These are phyloP conservation scores for Thamnaconus septentrionalis DNA, from an alignment of 2,113 vertebrate genomes.

Conservation along the genomic window DNA sequence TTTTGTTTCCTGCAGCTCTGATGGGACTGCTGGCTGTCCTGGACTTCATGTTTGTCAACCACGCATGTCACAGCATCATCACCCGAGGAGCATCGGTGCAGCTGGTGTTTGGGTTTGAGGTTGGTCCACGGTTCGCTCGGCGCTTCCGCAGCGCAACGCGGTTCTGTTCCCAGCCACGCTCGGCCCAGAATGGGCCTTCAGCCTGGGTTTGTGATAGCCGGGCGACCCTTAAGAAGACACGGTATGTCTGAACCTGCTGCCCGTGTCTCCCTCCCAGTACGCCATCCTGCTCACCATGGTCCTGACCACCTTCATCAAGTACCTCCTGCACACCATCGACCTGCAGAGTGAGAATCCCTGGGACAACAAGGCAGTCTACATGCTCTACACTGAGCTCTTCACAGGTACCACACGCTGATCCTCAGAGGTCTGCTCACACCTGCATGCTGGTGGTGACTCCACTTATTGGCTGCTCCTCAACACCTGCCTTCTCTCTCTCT, in stretches of 20 bases:
- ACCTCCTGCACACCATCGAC: conserved; percentile 90
- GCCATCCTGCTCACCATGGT: conserved; percentile 97
- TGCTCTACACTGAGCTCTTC: conserved; percentile 97
- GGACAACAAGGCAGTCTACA: conserved; percentile 97
- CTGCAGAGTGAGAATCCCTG: conserved; percentile 96
- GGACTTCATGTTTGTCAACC: conserved; percentile 92
- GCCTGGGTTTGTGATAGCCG: no score
- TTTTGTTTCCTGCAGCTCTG: conserved; percentile 75
- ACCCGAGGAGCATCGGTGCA: conserved; percentile 93
- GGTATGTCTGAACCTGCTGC: background rate
- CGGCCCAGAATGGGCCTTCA: no score
- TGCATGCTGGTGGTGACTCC: no score
- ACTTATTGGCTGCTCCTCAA: background rate
- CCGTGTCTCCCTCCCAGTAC: conserved; percentile 74
- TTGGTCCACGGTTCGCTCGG: conserved; percentile 43
- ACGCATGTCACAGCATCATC: conserved; percentile 94
- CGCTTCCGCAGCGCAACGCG: background rate
- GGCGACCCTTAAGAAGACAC: background rate
- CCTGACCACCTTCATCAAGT: conserved; percentile 94
- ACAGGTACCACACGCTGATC: conserved; percentile 77
- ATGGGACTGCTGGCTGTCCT: conserved; percentile 85
- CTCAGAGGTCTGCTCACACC: no score
- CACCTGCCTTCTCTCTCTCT: background rate
- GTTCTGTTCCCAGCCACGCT: background rate
- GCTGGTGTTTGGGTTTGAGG: conserved; percentile 97